Percentiles rank a stretch among this genome's conserved stretches.
These are phyloP conservation scores for Nycticebus coucang DNA, from an alignment of 2,113 vertebrate species.

Conservation along the genomic window DNA sequence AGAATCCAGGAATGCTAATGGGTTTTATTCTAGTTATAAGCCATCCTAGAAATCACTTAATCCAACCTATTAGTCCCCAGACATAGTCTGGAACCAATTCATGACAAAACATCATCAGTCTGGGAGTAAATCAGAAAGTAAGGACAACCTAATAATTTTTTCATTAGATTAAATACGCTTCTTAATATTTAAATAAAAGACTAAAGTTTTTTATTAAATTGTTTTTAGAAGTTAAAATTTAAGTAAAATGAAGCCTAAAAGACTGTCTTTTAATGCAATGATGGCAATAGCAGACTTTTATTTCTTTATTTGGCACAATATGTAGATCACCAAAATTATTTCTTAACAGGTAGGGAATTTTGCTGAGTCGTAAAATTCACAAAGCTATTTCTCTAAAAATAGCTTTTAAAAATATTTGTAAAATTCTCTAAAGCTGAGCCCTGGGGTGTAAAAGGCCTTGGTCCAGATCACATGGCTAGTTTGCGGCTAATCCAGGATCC, in stretches of 20 bases:
- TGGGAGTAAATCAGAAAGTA: background rate
- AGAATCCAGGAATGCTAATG: background rate
- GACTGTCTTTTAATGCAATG: background rate
- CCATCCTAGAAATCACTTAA: background rate
- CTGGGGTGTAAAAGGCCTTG: background rate
- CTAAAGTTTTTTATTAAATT: background rate
- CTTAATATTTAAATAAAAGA: background rate
- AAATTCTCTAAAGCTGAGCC: background rate
- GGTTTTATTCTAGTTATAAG: background rate
- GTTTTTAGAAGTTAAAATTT: background rate
- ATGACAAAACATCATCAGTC: background rate
- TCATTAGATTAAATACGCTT: background rate
- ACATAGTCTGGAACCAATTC: background rate
- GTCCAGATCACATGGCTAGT: background rate
- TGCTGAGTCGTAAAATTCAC: background rate
- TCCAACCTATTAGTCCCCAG: background rate
- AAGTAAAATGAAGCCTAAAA: background rate
- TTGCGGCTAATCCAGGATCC: background rate
- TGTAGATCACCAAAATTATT: background rate
- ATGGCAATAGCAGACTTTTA: background rate
- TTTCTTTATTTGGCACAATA: constrained; percentile 41
- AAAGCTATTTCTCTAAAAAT: background rate
- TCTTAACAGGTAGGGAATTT: background rate
- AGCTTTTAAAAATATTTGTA: no score
- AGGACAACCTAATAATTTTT: background rate